Conservation (phyloP, 2,888 invertebrate species). For the Scaptomyza flava region DNA sequence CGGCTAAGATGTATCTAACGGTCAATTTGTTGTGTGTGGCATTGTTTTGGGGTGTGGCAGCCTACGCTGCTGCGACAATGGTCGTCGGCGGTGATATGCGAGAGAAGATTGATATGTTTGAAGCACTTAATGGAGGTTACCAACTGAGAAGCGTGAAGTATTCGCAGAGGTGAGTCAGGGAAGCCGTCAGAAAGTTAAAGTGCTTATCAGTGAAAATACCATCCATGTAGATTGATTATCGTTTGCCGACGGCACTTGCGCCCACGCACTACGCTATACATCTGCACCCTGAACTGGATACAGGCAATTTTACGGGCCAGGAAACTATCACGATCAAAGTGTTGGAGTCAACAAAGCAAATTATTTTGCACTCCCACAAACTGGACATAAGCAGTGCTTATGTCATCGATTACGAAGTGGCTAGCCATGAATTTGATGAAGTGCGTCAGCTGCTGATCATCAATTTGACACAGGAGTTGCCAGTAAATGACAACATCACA, state of each 20-base stretch:
- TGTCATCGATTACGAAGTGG: constrained; percentile 36
- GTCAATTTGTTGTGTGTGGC: constrained; percentile 37
- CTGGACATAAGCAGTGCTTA: constrained; percentile 83
- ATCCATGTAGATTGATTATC: constrained; percentile 68
- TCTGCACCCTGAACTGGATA: constrained; percentile 87
- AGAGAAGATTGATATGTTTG: constrained; percentile 12
- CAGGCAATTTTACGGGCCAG: constrained; percentile 86
- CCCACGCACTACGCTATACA: constrained; percentile 89
- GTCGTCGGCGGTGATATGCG: constrained; percentile 15
- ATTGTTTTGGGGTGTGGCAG: constrained; percentile 61
- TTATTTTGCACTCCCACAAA: constrained; percentile 87
- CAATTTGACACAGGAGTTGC: constrained; percentile 67
- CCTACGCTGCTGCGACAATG: constrained; percentile 48
- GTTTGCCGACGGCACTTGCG: constrained; percentile 86
- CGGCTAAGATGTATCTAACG: constrained; percentile 55
- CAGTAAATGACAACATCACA: constrained; percentile 82
- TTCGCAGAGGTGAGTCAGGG: constrained; percentile 35
- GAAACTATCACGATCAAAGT: constrained; percentile 85
- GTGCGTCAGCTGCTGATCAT: constrained; percentile 72
- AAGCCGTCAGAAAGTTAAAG: neutral
- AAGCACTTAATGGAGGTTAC: neutral
- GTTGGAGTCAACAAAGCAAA: constrained; percentile 82
- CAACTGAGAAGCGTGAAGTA: constrained; percentile 4
- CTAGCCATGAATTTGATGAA: constrained; percentile 49
- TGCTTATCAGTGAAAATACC: neutral